Evolutionary conservation across 2,888 invertebrate species (phyloP).

Genomic region (Drymonia ruficornis): DNA sequence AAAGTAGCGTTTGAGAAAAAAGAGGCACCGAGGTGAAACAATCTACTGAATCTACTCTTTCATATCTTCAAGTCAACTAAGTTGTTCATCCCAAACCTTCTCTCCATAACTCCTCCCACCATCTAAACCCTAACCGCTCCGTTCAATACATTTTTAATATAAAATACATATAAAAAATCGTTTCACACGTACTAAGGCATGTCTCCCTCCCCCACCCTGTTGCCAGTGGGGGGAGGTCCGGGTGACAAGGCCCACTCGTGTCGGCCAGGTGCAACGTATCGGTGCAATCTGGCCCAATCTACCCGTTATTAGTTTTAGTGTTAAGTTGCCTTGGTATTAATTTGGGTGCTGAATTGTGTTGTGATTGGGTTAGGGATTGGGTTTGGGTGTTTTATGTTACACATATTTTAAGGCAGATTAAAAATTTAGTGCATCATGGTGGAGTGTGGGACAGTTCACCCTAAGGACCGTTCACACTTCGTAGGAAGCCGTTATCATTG

Average conservation of each 20-base stretch:
- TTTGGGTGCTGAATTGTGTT: conserved; percentile 10
- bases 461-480: too few relatives aligned
- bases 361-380: conserved; percentile 20
- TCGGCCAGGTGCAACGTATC: conserved; percentile 71
- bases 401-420: too few relatives aligned
- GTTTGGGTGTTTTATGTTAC: conserved; percentile 13
- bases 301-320: conserved; percentile 59
- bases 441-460: too few relatives aligned
- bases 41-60: too few relatives aligned
- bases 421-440: too few relatives aligned
- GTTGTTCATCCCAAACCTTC: not conserved
- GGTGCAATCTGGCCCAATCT: conserved; percentile 68
- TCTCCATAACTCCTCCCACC: not conserved
- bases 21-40: too few relatives aligned
- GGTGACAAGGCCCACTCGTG: conserved; percentile 52
- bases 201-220: conserved; percentile 39
- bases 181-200: conserved; percentile 57
- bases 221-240: conserved; percentile 26
- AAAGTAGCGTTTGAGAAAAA: too few relatives aligned
- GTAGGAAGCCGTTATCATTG: too few relatives aligned
- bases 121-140: conserved; percentile 9
- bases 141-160: conserved; percentile 43
- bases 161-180: conserved; percentile 67
- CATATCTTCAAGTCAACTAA: too few relatives aligned
- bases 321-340: conserved; percentile 41